phyloP scores from a whole-genome alignment of 2,888 invertebrate species.

The Congeria kusceri region DNA sequence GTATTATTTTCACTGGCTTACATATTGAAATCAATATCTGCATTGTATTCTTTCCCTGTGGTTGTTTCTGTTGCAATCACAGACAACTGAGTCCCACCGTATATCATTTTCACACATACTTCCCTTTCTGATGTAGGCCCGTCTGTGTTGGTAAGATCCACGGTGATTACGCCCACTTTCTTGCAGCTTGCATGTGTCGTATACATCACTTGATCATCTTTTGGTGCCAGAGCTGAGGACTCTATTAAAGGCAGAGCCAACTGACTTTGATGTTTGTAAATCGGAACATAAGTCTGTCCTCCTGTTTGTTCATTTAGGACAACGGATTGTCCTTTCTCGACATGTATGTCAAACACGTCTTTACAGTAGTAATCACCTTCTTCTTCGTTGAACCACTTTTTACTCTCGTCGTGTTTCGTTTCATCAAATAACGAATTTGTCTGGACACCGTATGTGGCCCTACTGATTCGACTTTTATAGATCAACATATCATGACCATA shows the following conservation, averaged over 20 bases:
- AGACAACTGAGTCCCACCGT: slow-evolving; percentile 63
- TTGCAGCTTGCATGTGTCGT: slow-evolving; percentile 42
- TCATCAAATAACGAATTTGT: slow-evolving; percentile 17
- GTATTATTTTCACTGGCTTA: no score
- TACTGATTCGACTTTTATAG: slow-evolving; percentile 44
- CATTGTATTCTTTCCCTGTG: slow-evolving; percentile 32
- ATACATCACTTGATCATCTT: slow-evolving; percentile 12
- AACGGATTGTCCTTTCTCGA: slow-evolving; percentile 27
- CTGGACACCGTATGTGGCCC: slow-evolving; percentile 39
- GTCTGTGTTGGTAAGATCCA: slow-evolving; percentile 36
- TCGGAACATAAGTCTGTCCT: slow-evolving; percentile 20
- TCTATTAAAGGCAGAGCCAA: slow-evolving; percentile 1
- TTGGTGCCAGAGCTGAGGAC: not conserved
- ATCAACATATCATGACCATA: slow-evolving; percentile 50
- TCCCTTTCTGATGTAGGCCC: slow-evolving; percentile 43
- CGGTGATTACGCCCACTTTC: slow-evolving; percentile 46
- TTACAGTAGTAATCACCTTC: slow-evolving; percentile 22
- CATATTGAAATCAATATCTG: slow-evolving; percentile 19
- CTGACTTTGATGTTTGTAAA: slow-evolving; percentile 31
- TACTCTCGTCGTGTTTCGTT: slow-evolving; percentile 17
- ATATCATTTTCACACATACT: slow-evolving; percentile 53
- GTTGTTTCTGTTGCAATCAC: slow-evolving; percentile 47
- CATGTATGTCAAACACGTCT: slow-evolving; percentile 42
- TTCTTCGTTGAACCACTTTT: slow-evolving; percentile 22
- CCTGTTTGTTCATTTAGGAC: slow-evolving; percentile 8